Percentiles rank a stretch among this genome's conserved stretches.
Conservation (phyloP, 2,797 vertebrate species). For the Naso thynnoides region DNA sequence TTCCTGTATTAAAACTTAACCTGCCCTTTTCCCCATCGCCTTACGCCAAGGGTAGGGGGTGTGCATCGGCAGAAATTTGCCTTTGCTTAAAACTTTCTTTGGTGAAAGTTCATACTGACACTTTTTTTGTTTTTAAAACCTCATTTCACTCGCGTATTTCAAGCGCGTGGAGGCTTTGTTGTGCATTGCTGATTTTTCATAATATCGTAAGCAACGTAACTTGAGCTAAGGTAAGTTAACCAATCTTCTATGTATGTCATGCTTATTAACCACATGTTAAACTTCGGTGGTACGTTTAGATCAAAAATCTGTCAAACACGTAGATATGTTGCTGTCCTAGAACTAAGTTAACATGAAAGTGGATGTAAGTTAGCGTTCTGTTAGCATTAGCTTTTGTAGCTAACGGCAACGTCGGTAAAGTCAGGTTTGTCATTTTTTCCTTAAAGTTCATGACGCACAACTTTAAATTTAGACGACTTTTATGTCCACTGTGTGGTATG, state of each 20-base stretch:
- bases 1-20: conserved; percentile 49
- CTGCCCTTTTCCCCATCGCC: conserved; percentile 69
- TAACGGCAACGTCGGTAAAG: conserved; percentile 4
- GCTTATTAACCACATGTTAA: not conserved
- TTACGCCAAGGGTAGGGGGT: conserved; percentile 87
- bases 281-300: too few species aligned
- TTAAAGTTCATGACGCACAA: not conserved
- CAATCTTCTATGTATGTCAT: not conserved
- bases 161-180: conserved; percentile 31
- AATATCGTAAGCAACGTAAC: conserved; percentile 41
- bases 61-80: conserved; percentile 78
- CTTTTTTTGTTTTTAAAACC: conserved; percentile 52
- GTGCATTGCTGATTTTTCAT: not conserved
- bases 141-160: conserved; percentile 38
- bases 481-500: accelerated
- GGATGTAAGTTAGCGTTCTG: not conserved
- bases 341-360: not conserved
- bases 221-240: conserved; percentile 71
- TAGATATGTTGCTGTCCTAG: accelerated
- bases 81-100: conserved; percentile 83
- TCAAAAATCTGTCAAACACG: not conserved
- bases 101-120: conserved; percentile 73
- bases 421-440: conserved; percentile 1
- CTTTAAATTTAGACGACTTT: accelerated
- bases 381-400: conserved; percentile 52